Base-by-base conservation (phyloP, 2,888 invertebrate genomes). In the Ecliptopera silaceata region DNA sequence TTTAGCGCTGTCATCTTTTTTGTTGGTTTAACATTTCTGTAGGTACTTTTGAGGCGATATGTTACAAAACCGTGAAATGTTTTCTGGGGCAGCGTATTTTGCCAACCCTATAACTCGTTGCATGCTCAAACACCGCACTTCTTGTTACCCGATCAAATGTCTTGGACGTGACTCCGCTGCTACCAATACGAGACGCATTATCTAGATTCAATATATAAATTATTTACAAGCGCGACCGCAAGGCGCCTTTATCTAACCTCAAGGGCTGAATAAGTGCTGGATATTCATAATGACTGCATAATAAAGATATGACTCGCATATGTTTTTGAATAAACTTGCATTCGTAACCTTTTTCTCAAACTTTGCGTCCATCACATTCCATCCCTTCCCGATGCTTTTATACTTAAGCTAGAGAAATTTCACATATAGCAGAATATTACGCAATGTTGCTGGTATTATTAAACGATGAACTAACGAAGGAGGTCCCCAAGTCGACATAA, bases 111-210 rank as follows among this genome's bases (percentile, higher is more conserved):
- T 8, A 54, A 13, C 69, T 72, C 64, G 72, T 72, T 71, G 73
- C 70, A 72, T 71, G 74, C 74, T 66, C 84, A 85, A 86, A 85
- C 78, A 84, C 78, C 74, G 72, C 77, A 84, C 80, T 84, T 79
- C 82, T 84, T 79, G 86, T 87, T 86, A 83, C 79, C 76, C 80
- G 84, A 86, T 84, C 86, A 87, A 88, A 88, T 86, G 86, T 84
- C 84, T 86, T 75, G 75, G 84, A 88, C 88, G 88, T 88, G 88
- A 88, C 86, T 85, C 72, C 69, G 63, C 70, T 73, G 79, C 82
- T 79, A 77, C 82, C 79, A 80, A 80, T 82, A 77, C 77, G 75
- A 80, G 60, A 72, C 72, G 79, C 75, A 84, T 84, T 87, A 86
- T 86, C 85, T 86, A 83, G 79, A 86, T 83, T 82, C 79, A 71